Evolutionary conservation across 2,888 invertebrate species (phyloP).

Genomic region (Ptychoptera albimana): DNA sequence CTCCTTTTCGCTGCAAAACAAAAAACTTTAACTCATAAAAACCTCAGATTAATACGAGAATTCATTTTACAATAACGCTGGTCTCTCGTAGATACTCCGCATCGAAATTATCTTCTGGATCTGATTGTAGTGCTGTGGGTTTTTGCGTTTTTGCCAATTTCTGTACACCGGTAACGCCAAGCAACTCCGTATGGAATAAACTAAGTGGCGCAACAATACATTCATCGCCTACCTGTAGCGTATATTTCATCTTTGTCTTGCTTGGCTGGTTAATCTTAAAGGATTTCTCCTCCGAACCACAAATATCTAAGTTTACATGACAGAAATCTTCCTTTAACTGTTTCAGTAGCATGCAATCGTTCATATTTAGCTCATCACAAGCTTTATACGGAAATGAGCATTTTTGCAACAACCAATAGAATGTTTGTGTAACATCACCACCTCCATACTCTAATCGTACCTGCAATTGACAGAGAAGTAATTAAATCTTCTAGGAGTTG

Average conservation of each 20-base stretch:
- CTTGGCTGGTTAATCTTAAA: constrained; percentile 60
- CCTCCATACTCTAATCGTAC: constrained; percentile 74
- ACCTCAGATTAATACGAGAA: neutral
- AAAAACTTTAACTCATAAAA: neutral
- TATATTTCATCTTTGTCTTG: constrained; percentile 47
- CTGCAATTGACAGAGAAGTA: neutral
- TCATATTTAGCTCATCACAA: constrained; percentile 54
- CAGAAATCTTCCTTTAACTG: constrained; percentile 81
- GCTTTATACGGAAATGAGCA: constrained; percentile 80
- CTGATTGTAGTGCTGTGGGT: constrained; percentile 45
- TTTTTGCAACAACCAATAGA: constrained; percentile 76
- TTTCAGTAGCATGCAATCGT: constrained; percentile 65
- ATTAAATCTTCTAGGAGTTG: too few relatives aligned
- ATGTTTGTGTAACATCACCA: constrained; percentile 77
- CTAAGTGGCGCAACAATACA: constrained; percentile 81
- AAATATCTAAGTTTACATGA: constrained; percentile 78
- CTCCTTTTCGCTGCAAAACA: constrained; percentile 35
- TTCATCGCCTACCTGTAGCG: constrained; percentile 73
- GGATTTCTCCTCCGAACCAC: constrained; percentile 72
- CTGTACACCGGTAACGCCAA: constrained; percentile 60
- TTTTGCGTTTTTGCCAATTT: constrained; percentile 60
- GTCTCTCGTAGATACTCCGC: constrained; percentile 83
- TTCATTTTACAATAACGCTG: constrained; percentile 33
- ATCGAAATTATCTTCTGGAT: constrained; percentile 88
- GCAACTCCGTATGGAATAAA: constrained; percentile 71